Conservation (phyloP, 2,113 vertebrate species). For the Solea solea region DNA sequence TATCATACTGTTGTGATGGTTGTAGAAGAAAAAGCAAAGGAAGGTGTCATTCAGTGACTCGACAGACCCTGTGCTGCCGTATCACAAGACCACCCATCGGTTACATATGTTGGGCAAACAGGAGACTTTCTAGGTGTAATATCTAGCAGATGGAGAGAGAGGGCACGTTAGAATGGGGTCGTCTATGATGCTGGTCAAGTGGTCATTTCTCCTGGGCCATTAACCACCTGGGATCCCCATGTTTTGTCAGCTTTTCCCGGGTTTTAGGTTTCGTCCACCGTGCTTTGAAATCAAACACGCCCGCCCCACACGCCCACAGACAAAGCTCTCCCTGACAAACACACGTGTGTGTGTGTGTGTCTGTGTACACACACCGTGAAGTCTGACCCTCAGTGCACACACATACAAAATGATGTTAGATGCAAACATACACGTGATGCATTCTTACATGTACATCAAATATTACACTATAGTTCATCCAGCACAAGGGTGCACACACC, state of each 20-base stretch:
- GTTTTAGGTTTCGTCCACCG: slow-evolving; percentile 78
- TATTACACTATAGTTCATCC: too few species aligned
- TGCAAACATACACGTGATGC: background rate
- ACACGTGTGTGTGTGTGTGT: slow-evolving; percentile 3
- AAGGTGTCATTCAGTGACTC: slow-evolving; percentile 62
- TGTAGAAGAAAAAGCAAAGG: slow-evolving; percentile 37
- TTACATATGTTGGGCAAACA: slow-evolving; percentile 78
- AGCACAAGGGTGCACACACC: too few species aligned
- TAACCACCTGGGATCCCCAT: slow-evolving; percentile 83
- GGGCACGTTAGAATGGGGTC: slow-evolving; percentile 70
- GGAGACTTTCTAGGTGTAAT: slow-evolving; percentile 76
- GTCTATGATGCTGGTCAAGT: slow-evolving; percentile 80
- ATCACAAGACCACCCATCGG: slow-evolving; percentile 82
- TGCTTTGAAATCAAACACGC: slow-evolving; percentile 80
- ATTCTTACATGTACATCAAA: background rate
- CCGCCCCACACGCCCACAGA: slow-evolving; percentile 43
- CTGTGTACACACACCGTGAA: background rate
- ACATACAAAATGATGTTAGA: background rate
- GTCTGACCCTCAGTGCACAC: background rate
- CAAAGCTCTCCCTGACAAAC: slow-evolving; percentile 59
- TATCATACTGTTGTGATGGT: slow-evolving; percentile 9
- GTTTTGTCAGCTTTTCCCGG: slow-evolving; percentile 83
- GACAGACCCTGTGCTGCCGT: slow-evolving; percentile 56
- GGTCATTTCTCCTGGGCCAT: slow-evolving; percentile 81
- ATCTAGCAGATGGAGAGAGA: slow-evolving; percentile 82